Evolutionary conservation across 2,113 vertebrate species (phyloP), one percentile per base, ranked within the genome.

Genomic region (Picathartes gymnocephalus): DNA sequence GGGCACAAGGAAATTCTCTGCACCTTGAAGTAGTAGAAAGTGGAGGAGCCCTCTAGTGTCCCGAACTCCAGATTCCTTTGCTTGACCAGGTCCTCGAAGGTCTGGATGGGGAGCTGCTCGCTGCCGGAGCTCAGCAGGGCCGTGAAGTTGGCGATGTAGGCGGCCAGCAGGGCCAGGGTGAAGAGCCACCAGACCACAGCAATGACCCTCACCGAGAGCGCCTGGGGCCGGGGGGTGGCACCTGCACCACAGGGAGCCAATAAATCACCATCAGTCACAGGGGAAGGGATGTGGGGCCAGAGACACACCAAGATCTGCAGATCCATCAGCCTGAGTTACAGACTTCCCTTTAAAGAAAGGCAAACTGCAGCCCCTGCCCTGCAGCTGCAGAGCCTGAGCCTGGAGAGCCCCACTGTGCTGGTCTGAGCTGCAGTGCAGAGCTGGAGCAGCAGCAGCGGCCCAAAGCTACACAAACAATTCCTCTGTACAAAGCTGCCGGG

Each of bases 111-210:
- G 15, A 98, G 97, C 86, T 96, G 97, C 62, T 97, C 97, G 4
- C 51, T 97, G 74, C 97, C 96, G 0, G 97, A 96, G 88, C 97
- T 97, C 88, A 98, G 45, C 81, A 97, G 93, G 6, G 97, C 96
- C 0, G 96, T 98, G 74, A 99, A 98, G 97, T 98, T 98, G 88
- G 98, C 97, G 2, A 98, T 98, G 97, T 99, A 99, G 69, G 98
- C 98, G 4, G 98, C 98, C 71, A 99, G 95, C 79, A 99, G 91
- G 68, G 98, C 92, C 9, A 99, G 92, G 39, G 98, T 97, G 94
- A 99, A 99, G 10, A 99, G 85, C 99, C 99, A 99, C 99, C 99
- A 99, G 96, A 98, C 97, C 50, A 98, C 97, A 3, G 98, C 97
- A 9, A 99, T 89, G 4, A 99, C 82, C 5, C 98, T 97, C 70